Conservation (phyloP, 2,113 vertebrate species). For the Centrocercus urophasianus region DNA sequence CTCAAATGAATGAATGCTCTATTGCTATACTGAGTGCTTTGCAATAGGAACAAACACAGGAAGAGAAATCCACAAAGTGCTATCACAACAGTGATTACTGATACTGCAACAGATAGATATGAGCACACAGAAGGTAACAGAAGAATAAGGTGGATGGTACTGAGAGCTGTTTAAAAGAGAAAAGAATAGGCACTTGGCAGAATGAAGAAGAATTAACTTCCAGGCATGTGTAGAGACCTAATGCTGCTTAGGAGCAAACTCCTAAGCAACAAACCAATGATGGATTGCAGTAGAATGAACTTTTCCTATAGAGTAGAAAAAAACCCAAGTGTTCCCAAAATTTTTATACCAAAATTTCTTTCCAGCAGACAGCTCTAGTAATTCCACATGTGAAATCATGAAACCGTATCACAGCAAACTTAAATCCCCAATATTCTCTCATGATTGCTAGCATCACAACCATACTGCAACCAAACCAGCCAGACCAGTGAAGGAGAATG, state of each 20-base stretch:
- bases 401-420: constrained; percentile 48
- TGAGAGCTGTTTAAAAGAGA: neutral
- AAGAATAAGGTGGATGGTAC: neutral
- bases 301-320: neutral
- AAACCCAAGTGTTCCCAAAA: neutral
- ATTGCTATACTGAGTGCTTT: neutral
- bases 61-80: constrained; percentile 5
- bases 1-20: neutral
- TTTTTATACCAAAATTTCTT: neutral
- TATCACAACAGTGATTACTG: neutral
- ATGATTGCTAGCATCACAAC: constrained; percentile 36
- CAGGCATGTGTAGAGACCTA: neutral
- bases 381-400: neutral
- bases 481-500: constrained; percentile 30
- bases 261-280: neutral
- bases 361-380: neutral
- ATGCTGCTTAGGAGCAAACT: neutral
- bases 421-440: constrained; percentile 46
- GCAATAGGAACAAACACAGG: constrained; percentile 14
- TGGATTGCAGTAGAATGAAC: neutral
- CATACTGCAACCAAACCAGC: constrained; percentile 46
- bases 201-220: constrained; percentile 39
- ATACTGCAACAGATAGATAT: neutral
- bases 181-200: neutral
- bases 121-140: neutral